Base-by-base conservation (phyloP, 2,797 vertebrate species). In the Prionace glauca region DNA sequence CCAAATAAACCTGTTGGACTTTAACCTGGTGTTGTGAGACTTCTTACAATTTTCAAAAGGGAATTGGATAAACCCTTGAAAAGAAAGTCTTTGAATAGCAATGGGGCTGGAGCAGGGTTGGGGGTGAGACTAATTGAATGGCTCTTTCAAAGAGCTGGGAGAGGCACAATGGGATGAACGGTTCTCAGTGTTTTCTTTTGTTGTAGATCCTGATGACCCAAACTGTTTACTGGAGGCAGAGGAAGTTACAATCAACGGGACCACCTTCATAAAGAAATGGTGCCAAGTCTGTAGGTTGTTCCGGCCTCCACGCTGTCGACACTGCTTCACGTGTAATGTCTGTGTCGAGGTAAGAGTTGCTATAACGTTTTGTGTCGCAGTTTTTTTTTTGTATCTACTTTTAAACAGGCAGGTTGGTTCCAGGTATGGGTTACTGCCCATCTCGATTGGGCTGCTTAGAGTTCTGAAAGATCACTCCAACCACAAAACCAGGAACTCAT, bases 311-410 rank as follows among this genome's bases (percentile, higher is more conserved):
- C n/a, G 90, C 1, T 69, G 62, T 69, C 90, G n/a, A 29, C 90
- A 92, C 20, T 92, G 65, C 65, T 92, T 41, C n/a, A 41, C 62
- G 8, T 92, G 65, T 41, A 67, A 41, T 12, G 90, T 92, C 20
- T 92, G 90, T 69, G 65, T 69, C 20, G 62, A 92, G 90, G 65
- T 92, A 92, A 92, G 69, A 18, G 20, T 67, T 92, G 87, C 26
- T 14, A 92, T n/a, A 11, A 92, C 16, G 36, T n/a, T 22, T 69
- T 41, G 20, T 41, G 36, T 36, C 32, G 2, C 45, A 50, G 45
- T 20, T 91, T 20, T 41, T 41, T 41, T 81, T 41, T 81, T 79
- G 77, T 7, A 20, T 77, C 32, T 32, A 77, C 2, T 77, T 77
- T n/a, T 77, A 77, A 77, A n/a, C 16, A 50, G 62, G 26, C 9